phyloP scores from a whole-genome alignment of 2,888 invertebrate species.

The Drosophila nigritarsus region DNA sequence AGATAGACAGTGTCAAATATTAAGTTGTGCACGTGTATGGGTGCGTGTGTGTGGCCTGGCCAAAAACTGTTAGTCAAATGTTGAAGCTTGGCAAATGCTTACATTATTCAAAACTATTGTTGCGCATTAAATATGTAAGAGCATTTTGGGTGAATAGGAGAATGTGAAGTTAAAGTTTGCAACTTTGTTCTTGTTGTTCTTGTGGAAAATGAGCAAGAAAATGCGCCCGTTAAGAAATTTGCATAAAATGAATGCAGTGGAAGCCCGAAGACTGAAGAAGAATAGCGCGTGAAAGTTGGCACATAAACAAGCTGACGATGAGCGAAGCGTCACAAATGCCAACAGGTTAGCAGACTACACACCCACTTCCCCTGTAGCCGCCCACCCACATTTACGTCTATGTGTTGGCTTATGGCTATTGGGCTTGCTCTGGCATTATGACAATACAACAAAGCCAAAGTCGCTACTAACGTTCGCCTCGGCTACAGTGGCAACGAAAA shows the following conservation, averaged over 20 bases:
- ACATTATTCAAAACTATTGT: constrained; percentile 74
- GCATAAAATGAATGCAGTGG: constrained; percentile 62
- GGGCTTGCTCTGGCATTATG: constrained; percentile 53
- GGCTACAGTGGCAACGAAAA: constrained; percentile 64
- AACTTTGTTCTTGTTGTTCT: constrained; percentile 34
- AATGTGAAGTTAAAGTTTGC: constrained; percentile 66
- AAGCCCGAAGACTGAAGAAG: constrained; percentile 20
- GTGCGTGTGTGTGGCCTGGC: constrained; percentile 16
- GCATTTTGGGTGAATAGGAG: constrained; percentile 29
- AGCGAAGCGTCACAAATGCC: constrained; percentile 63
- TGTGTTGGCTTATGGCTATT: constrained; percentile 15
- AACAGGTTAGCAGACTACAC: constrained; percentile 63
- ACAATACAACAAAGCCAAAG: constrained; percentile 73
- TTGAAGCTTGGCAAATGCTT: constrained; percentile 48
- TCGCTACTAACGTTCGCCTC: constrained; percentile 43
- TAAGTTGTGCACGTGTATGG: constrained; percentile 27
- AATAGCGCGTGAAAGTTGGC: constrained; percentile 60
- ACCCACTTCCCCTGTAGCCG: not conserved
- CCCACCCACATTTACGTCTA: not conserved
- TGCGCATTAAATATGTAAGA: constrained; percentile 67
- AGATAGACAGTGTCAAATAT: constrained; percentile 62
- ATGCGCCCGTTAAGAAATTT: constrained; percentile 69
- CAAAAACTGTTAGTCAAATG: constrained; percentile 48
- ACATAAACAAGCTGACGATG: constrained; percentile 69
- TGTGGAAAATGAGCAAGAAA: constrained; percentile 72